phyloP scores from a whole-genome alignment of 92 coral and sea anemone species.

The Siderastrea siderea region DNA sequence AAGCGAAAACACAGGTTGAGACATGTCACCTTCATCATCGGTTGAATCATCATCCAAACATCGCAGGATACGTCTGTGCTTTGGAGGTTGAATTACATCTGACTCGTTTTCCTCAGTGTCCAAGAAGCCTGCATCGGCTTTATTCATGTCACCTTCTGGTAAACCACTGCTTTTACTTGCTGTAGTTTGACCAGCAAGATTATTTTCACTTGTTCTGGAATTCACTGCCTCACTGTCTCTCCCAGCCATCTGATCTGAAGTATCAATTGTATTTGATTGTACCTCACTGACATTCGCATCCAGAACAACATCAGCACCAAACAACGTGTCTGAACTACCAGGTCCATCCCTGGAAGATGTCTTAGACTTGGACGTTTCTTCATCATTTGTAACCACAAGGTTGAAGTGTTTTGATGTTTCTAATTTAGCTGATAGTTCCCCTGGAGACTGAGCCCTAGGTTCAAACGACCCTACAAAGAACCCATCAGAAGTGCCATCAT shows the following conservation, averaged over 20 bases:
- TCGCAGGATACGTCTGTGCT: not conserved
- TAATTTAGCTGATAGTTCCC: too few species aligned
- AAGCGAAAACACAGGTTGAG: conserved; percentile 8
- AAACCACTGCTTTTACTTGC: not conserved
- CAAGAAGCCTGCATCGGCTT: not conserved
- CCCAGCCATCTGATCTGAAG: not conserved
- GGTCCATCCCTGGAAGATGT: not conserved
- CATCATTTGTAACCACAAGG: not conserved
- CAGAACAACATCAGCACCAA: conserved; percentile 16
- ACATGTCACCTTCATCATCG: conserved; percentile 30
- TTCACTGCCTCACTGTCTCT: not conserved
- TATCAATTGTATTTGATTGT: not conserved
- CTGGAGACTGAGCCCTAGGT: too few species aligned
- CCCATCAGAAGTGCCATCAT: not conserved
- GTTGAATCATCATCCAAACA: conserved; percentile 34
- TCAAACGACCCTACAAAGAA: not conserved
- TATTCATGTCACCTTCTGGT: not conserved
- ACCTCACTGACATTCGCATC: not conserved
- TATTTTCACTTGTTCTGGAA: not conserved
- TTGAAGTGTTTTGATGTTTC: not conserved
- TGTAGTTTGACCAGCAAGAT: not conserved
- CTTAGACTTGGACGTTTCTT: not conserved
- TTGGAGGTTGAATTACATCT: conserved; percentile 25
- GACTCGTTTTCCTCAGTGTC: conserved; percentile 10
- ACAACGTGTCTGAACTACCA: conserved; percentile 1